Conservation (phyloP, 1,140 invertebrate genomes). For the Drosophila mojavensis region DNA sequence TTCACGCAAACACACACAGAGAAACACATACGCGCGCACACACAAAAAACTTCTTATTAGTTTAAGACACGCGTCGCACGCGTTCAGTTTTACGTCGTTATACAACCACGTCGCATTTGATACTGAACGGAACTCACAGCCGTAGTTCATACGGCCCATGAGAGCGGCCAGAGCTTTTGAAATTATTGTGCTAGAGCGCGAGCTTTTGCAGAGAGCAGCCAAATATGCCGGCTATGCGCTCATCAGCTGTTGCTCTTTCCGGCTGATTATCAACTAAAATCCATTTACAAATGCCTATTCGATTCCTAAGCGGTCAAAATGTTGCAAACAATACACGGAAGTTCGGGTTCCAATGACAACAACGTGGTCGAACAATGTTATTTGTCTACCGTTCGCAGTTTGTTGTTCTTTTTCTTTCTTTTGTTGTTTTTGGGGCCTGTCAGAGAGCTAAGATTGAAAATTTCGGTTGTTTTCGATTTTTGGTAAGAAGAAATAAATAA, state of each 20-base stretch:
- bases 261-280: slow-evolving; percentile 47
- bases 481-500: slow-evolving; percentile 5
- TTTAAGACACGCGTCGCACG: slow-evolving; percentile 30
- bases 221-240: slow-evolving; percentile 42
- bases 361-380: slow-evolving; percentile 15
- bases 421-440: slow-evolving; percentile 1
- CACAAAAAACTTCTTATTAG: slow-evolving; percentile 28
- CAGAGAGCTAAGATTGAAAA: slow-evolving; percentile 1
- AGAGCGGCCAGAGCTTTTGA: slow-evolving; percentile 34
- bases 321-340: slow-evolving; percentile 67
- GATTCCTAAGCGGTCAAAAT: slow-evolving; percentile 51
- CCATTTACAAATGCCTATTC: slow-evolving; percentile 50
- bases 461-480: slow-evolving; percentile 20
- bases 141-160: not conserved
- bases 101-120: slow-evolving; percentile 79
- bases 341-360: slow-evolving; percentile 31
- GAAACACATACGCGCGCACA: slow-evolving; percentile 16
- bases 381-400: slow-evolving; percentile 10
- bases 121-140: slow-evolving; percentile 53
- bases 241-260: slow-evolving; percentile 52
- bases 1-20: slow-evolving; percentile 19
- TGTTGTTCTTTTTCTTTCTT: not conserved
- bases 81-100: slow-evolving; percentile 66
- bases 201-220: slow-evolving; percentile 32
- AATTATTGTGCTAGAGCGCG: slow-evolving; percentile 7